phyloP scores from a whole-genome alignment of 1,140 invertebrate species.

The Semibalanus balanoides region DNA sequence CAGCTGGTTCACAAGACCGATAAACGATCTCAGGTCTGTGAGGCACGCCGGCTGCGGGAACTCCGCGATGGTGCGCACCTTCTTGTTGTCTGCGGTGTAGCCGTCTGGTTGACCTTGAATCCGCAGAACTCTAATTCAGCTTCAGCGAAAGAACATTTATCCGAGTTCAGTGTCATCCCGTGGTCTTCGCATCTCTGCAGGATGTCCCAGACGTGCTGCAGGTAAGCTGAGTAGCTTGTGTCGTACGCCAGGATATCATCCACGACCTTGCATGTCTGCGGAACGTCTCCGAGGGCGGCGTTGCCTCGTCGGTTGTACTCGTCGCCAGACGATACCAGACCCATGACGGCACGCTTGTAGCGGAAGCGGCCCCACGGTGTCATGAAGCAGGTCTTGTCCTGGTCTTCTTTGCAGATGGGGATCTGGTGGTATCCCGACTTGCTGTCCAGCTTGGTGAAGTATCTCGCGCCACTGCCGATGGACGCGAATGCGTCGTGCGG shows the following conservation, averaged over 20 bases:
- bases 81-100: conserved; percentile 1
- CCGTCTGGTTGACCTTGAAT: background rate
- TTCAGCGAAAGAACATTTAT: background rate
- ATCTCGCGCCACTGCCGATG: conserved; percentile 7
- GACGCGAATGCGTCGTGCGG: conserved; percentile 17
- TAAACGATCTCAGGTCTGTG: conserved; percentile 5
- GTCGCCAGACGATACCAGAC: conserved; percentile 16
- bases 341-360: conserved; percentile 23
- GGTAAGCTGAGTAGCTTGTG: background rate
- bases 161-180: background rate
- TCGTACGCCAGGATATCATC: conserved; percentile 6
- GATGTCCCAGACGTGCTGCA: background rate
- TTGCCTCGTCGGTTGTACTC: conserved; percentile 5
- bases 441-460: conserved; percentile 22
- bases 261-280: conserved; percentile 7
- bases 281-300: conserved; percentile 2
- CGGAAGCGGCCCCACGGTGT: conserved; percentile 25
- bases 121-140: background rate
- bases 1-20: conserved; percentile 4
- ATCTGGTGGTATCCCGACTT: conserved; percentile 26
- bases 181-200: background rate
- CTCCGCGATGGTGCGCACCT: background rate
- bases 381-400: conserved; percentile 22
- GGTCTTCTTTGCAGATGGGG: conserved; percentile 19
- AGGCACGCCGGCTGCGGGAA: conserved; percentile 7